phyloP scores from a whole-genome alignment of 2,113 vertebrate genomes.

The Thomomys bottae region DNA sequence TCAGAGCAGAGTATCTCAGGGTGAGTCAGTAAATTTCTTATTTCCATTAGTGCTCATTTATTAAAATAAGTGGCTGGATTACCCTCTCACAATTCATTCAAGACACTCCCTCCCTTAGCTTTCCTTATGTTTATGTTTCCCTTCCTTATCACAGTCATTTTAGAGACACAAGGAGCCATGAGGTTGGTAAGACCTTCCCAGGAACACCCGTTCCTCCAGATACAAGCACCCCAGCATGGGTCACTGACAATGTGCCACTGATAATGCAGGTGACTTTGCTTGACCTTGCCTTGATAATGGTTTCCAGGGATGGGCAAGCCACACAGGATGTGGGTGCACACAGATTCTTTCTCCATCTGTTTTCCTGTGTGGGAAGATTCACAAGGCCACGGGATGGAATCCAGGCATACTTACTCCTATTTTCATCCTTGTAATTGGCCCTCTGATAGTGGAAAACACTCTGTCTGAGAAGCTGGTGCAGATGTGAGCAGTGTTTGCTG shows the following conservation, averaged over 20 bases:
- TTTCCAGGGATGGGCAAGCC: background rate
- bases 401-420: background rate
- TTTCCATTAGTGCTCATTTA: background rate
- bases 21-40: background rate
- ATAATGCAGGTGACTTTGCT: background rate
- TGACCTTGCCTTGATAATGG: background rate
- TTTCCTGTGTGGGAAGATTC: background rate
- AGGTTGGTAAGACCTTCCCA: background rate
- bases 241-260: background rate
- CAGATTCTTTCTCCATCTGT: background rate
- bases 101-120: background rate
- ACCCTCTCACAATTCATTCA: background rate
- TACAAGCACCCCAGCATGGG: too few relatives aligned
- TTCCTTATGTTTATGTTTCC: fast-evolving
- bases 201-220: background rate
- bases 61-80: background rate
- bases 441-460: background rate
- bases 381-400: background rate
- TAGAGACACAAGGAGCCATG: background rate
- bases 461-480: background rate
- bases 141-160: background rate
- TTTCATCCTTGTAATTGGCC: background rate
- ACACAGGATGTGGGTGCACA: fast-evolving
- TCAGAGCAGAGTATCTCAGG: background rate
- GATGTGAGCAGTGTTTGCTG: too few relatives aligned